Evolutionary conservation across 2,888 invertebrate genomes (phyloP), one percentile per base, ranked within the genome.

Genomic region (Orchesellides sinensis): DNA sequence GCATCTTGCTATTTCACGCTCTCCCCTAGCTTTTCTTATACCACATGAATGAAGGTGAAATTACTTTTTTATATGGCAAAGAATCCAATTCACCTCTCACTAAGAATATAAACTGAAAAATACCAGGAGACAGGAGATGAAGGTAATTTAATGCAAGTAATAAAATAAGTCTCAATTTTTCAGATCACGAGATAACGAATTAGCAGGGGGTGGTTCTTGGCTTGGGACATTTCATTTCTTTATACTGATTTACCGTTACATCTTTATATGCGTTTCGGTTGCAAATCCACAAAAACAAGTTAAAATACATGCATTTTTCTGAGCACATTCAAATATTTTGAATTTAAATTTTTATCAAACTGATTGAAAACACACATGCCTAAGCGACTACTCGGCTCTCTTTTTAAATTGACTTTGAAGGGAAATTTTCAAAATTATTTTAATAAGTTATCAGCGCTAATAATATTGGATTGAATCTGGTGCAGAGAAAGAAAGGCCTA

Each of bases 61-160:
- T 5, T 35, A 12, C 12, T 8, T 35, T 8, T 35, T 35, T 35
- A 8, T 52, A 10, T 52, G 52, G 52, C 10, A 35, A 8, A 19
- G 52, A 52, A 8, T 17, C 52, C 52, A 52, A 52, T 19, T 52
- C 10, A 52, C n/a, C 52, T 52, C 19, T 52, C 21, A 52, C 21
- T 12, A 19, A 54, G 47, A n/a, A 25, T 23, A 8, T 21, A 52
- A 52, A 6, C 19, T 6, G 6, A 52, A 32, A 17, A 52, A 21
- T n/a, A 6, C 29, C 23, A 19, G n/a, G n/a, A n/a, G 0, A 1
- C 29, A 73, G 66, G 27, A 21, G 61, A 70, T 27, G 61, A 70
- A 79, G 72, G 79, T 79, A 79, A 79, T 79, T 79, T 79, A 79
- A 79, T 79, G 79, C 52, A 79, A 52, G 72, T 70, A 72, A 79